phyloP scores from a whole-genome alignment of 2,113 vertebrate genomes.

The Malurus elegans region DNA sequence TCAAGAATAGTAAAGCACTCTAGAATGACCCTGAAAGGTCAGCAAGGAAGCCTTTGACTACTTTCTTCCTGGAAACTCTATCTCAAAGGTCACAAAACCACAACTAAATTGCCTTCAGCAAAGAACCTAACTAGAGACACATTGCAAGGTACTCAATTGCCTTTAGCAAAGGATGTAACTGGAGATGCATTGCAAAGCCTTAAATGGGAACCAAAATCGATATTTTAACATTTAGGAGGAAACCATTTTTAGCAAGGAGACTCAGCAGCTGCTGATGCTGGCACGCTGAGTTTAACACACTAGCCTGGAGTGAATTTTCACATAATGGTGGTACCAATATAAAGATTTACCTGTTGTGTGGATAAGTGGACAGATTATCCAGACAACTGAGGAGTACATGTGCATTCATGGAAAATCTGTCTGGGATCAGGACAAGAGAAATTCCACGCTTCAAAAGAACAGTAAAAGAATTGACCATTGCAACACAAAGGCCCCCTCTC shows the following conservation, averaged over 20 bases:
- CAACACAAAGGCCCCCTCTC: background rate
- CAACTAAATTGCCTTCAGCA: conserved; percentile 59
- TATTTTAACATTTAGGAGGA: conserved; percentile 41
- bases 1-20: background rate
- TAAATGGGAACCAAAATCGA: conserved; percentile 44
- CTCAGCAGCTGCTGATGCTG: background rate
- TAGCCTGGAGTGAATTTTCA: background rate
- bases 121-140: conserved; percentile 43
- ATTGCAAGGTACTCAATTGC: conserved; percentile 32
- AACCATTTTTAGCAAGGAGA: background rate
- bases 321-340: background rate
- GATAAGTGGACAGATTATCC: background rate
- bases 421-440: background rate
- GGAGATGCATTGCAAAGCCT: conserved; percentile 2
- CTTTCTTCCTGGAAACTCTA: conserved; percentile 46
- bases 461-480: background rate
- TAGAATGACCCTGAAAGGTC: conserved; percentile 48
- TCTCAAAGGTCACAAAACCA: conserved; percentile 44
- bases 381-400: background rate
- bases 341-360: background rate
- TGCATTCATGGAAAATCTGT: background rate
- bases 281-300: background rate
- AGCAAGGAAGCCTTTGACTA: conserved; percentile 38
- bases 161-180: conserved; percentile 36
- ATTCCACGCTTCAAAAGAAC: background rate